Conservation (phyloP, 2,888 invertebrate genomes). For the Coenonympha glycerion region DNA sequence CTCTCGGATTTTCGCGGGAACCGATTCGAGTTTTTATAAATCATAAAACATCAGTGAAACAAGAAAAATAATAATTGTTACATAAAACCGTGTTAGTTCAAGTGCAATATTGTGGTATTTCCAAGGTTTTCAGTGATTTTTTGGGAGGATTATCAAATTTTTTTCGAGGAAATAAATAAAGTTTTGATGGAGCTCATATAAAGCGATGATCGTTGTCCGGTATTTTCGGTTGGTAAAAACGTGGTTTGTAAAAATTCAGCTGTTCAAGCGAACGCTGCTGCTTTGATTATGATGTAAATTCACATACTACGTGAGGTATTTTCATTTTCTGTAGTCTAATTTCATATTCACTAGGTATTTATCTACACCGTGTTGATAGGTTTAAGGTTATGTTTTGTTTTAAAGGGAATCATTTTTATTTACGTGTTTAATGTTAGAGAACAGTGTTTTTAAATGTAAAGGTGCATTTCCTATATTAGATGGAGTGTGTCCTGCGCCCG, state of each 20-base stretch:
- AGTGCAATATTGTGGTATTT: not conserved
- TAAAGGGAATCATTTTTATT: not conserved
- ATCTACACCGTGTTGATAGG: not conserved
- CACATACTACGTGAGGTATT: constrained; percentile 11
- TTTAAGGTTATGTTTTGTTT: not conserved
- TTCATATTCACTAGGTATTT: constrained; percentile 10
- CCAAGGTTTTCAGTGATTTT: not conserved
- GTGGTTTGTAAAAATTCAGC: constrained; percentile 25
- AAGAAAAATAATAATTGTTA: not conserved
- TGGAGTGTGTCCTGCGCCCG: no score
- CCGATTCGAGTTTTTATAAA: constrained; percentile 5
- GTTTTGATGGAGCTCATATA: not conserved
- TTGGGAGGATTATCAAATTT: not conserved
- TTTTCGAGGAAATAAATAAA: not conserved
- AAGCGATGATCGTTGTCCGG: constrained; percentile 20
- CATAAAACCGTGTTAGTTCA: not conserved
- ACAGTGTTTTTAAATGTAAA: not conserved
- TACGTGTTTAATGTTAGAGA: not conserved
- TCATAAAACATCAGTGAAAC: not conserved
- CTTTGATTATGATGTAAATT: constrained; percentile 23
- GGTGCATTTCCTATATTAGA: no score
- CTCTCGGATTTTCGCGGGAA: constrained; percentile 1
- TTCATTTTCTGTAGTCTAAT: constrained; percentile 19
- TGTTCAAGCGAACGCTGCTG: constrained; percentile 20
- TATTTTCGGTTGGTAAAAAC: constrained; percentile 7